phyloP scores from a whole-genome alignment of 2,113 vertebrate genomes.

The Pyrgilauda ruficollis region DNA sequence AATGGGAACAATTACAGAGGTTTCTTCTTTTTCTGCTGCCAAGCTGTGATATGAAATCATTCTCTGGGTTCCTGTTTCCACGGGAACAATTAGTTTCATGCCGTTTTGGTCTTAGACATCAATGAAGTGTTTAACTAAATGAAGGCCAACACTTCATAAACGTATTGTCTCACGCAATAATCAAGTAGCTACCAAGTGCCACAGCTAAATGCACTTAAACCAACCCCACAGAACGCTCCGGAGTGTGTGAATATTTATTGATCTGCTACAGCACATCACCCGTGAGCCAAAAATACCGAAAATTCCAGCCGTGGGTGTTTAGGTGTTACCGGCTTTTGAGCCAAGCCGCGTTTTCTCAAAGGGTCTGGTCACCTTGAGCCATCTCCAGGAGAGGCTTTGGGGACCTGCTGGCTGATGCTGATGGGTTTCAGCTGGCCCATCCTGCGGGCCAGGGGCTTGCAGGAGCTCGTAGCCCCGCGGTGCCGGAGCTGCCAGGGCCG shows the following conservation, averaged over 20 bases:
- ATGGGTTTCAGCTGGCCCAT: not conserved
- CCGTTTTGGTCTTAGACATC: not conserved
- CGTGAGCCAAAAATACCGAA: not conserved
- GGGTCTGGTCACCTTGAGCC: not conserved
- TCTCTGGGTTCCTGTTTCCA: conserved; percentile 26
- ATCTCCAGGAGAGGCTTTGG: not conserved
- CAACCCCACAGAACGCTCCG: not conserved
- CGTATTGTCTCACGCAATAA: conserved; percentile 33
- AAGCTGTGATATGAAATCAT: conserved; percentile 47
- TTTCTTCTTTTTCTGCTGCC: conserved; percentile 65
- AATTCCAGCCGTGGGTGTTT: not conserved
- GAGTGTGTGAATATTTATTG: not conserved
- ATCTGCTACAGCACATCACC: not conserved
- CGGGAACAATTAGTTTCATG: conserved; percentile 21
- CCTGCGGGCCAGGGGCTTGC: not conserved
- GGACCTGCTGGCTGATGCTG: not conserved
- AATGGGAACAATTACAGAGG: conserved; percentile 61
- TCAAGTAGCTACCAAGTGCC: conserved; percentile 39
- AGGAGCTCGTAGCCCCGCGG: not conserved
- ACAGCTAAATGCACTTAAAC: not conserved
- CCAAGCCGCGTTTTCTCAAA: not conserved
- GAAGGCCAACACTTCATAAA: conserved; percentile 34
- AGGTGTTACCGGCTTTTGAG: not conserved
- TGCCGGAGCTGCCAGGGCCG: not conserved
- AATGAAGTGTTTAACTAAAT: conserved; percentile 19